Evolutionary conservation across 92 coral and sea anemone genomes (phyloP).

Genomic region (Epizoanthus illoricatus): DNA sequence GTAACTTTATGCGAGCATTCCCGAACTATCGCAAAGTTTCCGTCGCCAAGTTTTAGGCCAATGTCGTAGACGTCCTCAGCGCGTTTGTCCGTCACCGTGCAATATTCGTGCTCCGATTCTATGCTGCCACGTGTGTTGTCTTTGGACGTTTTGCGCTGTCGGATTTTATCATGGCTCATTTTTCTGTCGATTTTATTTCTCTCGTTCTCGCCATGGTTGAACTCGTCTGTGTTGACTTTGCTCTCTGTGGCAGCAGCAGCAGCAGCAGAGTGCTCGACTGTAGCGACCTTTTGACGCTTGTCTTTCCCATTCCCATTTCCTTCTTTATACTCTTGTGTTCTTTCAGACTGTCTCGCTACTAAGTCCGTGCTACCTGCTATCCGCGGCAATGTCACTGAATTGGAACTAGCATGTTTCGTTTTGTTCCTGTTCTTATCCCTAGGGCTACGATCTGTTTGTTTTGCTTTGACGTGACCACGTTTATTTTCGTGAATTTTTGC

Average conservation of each 20-base stretch:
- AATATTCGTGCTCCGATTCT: conserved; percentile 60
- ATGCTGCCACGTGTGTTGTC: conserved; percentile 44
- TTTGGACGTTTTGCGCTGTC: conserved; percentile 37
- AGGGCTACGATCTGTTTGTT: conserved; percentile 1
- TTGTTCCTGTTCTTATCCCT: conserved; percentile 9
- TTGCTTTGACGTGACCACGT: conserved; percentile 10
- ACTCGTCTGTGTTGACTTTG: conserved; percentile 13
- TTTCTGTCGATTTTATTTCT: conserved; percentile 36
- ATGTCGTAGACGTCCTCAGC: conserved; percentile 87
- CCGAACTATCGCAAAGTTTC: conserved; percentile 94
- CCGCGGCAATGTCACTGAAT: conserved; percentile 71
- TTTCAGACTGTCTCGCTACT: conserved; percentile 51
- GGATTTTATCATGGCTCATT: conserved; percentile 39
- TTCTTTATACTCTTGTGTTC: conserved; percentile 32
- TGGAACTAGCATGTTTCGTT: neutral
- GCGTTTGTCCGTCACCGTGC: conserved; percentile 70
- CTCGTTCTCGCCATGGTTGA: conserved; percentile 10
- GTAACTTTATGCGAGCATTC: conserved; percentile 78
- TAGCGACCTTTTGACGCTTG: neutral
- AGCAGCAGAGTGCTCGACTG: neutral
- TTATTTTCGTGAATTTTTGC: conserved; percentile 3
- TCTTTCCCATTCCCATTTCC: neutral
- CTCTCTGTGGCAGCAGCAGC: neutral
- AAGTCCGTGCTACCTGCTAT: conserved; percentile 59
- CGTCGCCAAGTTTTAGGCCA: conserved; percentile 94